Percentiles rank a stretch among this genome's conserved stretches.
These are phyloP conservation scores for Acleris emargana DNA, from an alignment of 2,888 invertebrate species.

Conservation along the genomic window DNA sequence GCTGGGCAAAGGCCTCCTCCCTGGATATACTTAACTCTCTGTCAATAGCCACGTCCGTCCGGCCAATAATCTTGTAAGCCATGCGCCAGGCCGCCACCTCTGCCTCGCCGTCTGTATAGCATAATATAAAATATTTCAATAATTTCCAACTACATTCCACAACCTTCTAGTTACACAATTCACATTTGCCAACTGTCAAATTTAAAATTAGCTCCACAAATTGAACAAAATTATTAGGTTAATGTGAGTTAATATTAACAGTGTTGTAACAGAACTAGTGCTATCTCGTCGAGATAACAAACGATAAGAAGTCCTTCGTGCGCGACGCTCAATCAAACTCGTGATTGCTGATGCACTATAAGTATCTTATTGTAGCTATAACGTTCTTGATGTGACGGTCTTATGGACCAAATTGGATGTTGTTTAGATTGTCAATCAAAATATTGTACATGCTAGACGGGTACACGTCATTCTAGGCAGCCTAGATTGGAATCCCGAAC, in stretches of 20 bases:
- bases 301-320: constrained; percentile 34
- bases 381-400: background rate
- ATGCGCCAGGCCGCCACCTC: no score
- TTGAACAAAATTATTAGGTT: constrained; percentile 26
- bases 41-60: no score
- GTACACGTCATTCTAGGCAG: no score
- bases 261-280: constrained; percentile 27
- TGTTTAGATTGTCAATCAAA: no score
- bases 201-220: constrained; percentile 5
- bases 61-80: no score
- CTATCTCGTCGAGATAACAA: constrained; percentile 31
- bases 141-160: no score
- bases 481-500: no score
- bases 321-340: constrained; percentile 26
- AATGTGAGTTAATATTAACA: constrained; percentile 8
- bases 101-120: no score
- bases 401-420: background rate
- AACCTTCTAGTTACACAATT: background rate
- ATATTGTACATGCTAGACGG: no score
- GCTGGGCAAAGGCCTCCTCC: no score
- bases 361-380: constrained; percentile 16
- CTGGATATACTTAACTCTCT: no score
- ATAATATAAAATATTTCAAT: no score
- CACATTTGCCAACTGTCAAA: background rate
- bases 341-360: constrained; percentile 36